phyloP scores from a whole-genome alignment of 2,113 vertebrate species.

The Actenoides hombroni region DNA sequence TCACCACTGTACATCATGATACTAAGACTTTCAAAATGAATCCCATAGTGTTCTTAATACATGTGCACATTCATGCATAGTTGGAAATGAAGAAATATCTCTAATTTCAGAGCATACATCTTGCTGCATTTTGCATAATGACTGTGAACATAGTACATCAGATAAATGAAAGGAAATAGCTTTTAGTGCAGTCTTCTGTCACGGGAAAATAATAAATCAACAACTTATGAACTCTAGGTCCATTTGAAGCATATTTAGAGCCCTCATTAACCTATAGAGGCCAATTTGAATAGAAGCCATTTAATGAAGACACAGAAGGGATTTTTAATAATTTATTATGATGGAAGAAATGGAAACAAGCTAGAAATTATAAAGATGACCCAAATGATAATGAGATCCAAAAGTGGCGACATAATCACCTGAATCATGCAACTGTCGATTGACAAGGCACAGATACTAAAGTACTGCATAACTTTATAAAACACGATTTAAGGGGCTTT shows the following conservation, averaged over 20 bases:
- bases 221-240: constrained; percentile 54
- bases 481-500: background rate
- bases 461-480: background rate
- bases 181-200: constrained; percentile 58
- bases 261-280: constrained; percentile 51
- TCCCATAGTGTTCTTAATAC: background rate
- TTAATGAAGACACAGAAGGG: constrained; percentile 50
- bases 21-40: constrained; percentile 1
- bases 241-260: constrained; percentile 57
- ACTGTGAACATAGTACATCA: background rate
- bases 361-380: constrained; percentile 20
- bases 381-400: background rate
- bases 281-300: constrained; percentile 50
- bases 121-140: constrained; percentile 59
- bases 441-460: background rate
- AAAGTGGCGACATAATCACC: background rate
- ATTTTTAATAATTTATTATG: constrained; percentile 57
- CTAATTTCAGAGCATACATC: constrained; percentile 39
- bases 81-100: constrained; percentile 44
- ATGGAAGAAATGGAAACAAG: constrained; percentile 43
- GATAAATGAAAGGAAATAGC: constrained; percentile 59
- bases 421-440: background rate
- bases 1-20: background rate
- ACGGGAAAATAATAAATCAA: constrained; percentile 67
- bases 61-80: background rate